Conservation (phyloP, 2,888 invertebrate species). For the Zele albiditarsus region DNA sequence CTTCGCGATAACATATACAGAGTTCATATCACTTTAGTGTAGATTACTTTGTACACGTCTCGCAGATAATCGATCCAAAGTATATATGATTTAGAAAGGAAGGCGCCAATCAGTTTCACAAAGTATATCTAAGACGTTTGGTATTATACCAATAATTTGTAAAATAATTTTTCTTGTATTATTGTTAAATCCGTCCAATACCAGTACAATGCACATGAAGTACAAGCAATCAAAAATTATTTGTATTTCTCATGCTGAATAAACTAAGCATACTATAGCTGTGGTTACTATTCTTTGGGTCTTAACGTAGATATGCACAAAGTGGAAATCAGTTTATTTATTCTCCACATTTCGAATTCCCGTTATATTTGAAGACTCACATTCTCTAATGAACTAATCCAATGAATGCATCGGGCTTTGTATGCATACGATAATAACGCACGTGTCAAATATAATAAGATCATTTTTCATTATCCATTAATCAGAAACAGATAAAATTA, state of each 20-base stretch:
- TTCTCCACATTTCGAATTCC: too few species aligned
- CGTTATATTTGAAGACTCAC: too few species aligned
- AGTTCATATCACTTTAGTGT: background rate
- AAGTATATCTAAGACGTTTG: background rate
- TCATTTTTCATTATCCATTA: background rate
- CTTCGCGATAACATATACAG: background rate
- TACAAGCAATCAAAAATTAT: constrained; percentile 45
- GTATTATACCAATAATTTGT: background rate
- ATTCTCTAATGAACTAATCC: too few species aligned
- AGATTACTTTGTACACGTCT: constrained; percentile 6
- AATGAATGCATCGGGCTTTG: too few species aligned
- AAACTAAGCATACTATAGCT: too few species aligned
- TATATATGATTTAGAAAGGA: background rate
- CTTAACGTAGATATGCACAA: too few species aligned
- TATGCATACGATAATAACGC: background rate
- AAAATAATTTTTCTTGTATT: background rate
- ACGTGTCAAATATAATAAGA: background rate
- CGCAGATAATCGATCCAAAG: background rate
- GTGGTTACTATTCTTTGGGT: too few species aligned
- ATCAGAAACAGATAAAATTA: too few species aligned
- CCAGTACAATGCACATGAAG: constrained; percentile 54
- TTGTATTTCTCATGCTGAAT: background rate
- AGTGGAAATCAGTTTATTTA: too few species aligned
- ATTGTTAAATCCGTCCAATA: constrained; percentile 53
- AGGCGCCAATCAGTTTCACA: background rate